Evolutionary conservation across 1,140 invertebrate species (phyloP).

Genomic region (Drosophila ironensis): DNA sequence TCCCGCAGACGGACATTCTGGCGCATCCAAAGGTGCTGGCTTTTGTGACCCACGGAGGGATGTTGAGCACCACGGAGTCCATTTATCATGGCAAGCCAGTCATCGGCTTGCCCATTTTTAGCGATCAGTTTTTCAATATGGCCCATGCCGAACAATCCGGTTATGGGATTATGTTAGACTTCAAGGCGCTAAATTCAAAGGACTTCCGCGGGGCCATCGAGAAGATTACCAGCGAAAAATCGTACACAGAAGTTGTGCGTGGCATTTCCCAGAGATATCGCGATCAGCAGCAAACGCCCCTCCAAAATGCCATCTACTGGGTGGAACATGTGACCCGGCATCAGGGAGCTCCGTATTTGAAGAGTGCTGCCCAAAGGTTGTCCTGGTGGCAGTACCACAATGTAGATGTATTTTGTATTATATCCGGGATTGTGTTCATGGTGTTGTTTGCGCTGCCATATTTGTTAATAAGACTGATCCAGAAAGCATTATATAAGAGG

Average conservation of each 20-base stretch:
- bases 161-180: constrained; percentile 48
- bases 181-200: constrained; percentile 10
- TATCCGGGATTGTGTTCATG: not conserved
- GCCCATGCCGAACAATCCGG: constrained; percentile 45
- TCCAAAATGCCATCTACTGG: constrained; percentile 87
- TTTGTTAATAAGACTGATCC: not conserved
- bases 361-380: constrained; percentile 51
- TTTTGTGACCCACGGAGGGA: constrained; percentile 86
- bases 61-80: constrained; percentile 84
- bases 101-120: constrained; percentile 84
- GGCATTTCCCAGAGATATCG: constrained; percentile 84
- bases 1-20: constrained; percentile 85
- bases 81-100: constrained; percentile 85
- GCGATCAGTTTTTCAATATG: constrained; percentile 82
- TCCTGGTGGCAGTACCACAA: constrained; percentile 58
- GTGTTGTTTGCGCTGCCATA: constrained; percentile 8
- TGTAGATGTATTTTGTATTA: constrained; percentile 43
- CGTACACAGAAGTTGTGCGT: constrained; percentile 52
- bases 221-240: constrained; percentile 38
- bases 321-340: constrained; percentile 87
- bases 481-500: no score
- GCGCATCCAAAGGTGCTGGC: constrained; percentile 84
- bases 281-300: constrained; percentile 85
- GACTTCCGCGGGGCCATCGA: constrained; percentile 47
- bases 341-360: constrained; percentile 78